Percentiles rank a stretch among this genome's conserved stretches.
Conservation (phyloP, 1,140 invertebrate genomes). For the Apis laboriosa region DNA sequence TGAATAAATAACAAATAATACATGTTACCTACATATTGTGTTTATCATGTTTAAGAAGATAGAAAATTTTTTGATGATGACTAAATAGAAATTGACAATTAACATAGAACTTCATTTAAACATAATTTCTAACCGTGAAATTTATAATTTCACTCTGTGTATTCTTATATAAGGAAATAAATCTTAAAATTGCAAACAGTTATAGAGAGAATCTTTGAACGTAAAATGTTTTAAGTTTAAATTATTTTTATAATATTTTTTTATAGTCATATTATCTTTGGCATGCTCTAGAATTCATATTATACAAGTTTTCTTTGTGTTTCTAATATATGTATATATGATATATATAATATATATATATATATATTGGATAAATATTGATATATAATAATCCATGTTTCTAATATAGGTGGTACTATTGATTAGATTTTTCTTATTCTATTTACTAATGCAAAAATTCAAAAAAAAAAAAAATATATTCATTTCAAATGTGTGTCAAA, state of each 20-base stretch:
- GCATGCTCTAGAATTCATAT: constrained; percentile 58
- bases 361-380: constrained; percentile 54
- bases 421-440: constrained; percentile 49
- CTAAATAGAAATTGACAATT: not conserved
- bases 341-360: constrained; percentile 53
- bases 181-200: constrained; percentile 40
- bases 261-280: constrained; percentile 57
- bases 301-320: constrained; percentile 47
- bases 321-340: constrained; percentile 56
- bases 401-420: constrained; percentile 44
- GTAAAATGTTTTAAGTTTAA: constrained; percentile 52
- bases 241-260: constrained; percentile 64
- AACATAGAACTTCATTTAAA: constrained; percentile 33
- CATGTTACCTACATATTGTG: not conserved
- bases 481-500: constrained; percentile 15
- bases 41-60: not conserved
- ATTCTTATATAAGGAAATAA: constrained; percentile 33
- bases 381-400: constrained; percentile 46
- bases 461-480: constrained; percentile 11
- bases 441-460: constrained; percentile 37
- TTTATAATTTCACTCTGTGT: constrained; percentile 61
- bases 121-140: constrained; percentile 40
- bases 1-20: constrained; percentile 26
- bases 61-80: not conserved
- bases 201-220: constrained; percentile 15